A percentile compares a stretch with the other conserved stretches of the same genome.
phyloP scores from a whole-genome alignment of 1,140 invertebrate species.

The Bombus waltoni region DNA sequence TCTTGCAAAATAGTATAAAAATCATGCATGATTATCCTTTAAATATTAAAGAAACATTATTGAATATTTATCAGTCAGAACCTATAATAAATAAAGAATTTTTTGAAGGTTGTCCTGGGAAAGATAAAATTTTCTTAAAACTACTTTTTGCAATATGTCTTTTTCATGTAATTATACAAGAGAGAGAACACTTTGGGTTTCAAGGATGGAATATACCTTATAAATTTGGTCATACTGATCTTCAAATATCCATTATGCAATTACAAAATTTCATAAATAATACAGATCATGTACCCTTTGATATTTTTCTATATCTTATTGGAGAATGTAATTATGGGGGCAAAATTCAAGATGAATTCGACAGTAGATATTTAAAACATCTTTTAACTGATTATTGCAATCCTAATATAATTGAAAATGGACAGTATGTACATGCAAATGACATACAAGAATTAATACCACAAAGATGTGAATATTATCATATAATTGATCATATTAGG shows the following conservation, averaged over 20 bases:
- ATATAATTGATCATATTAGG: slow-evolving; percentile 87
- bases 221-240: slow-evolving; percentile 88
- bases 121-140: slow-evolving; percentile 83
- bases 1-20: slow-evolving; percentile 88
- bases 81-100: slow-evolving; percentile 80
- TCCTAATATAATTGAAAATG: slow-evolving; percentile 69
- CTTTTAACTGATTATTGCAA: slow-evolving; percentile 85
- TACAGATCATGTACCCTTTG: slow-evolving; percentile 83
- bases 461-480: slow-evolving; percentile 85
- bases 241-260: slow-evolving; percentile 86
- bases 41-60: slow-evolving; percentile 85
- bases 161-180: slow-evolving; percentile 88
- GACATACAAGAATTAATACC: slow-evolving; percentile 85
- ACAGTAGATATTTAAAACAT: slow-evolving; percentile 84
- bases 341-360: slow-evolving; percentile 86
- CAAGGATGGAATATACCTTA: slow-evolving; percentile 89
- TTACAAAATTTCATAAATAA: slow-evolving; percentile 83
- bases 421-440: slow-evolving; percentile 70
- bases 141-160: slow-evolving; percentile 87
- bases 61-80: slow-evolving; percentile 85
- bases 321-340: slow-evolving; percentile 91
- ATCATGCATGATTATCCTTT: slow-evolving; percentile 87
- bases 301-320: slow-evolving; percentile 85
- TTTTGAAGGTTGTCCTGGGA: slow-evolving; percentile 77
- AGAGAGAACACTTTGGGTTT: slow-evolving; percentile 86